Base-by-base conservation (phyloP, 2,797 vertebrate genomes). In the Psittacula echo region DNA sequence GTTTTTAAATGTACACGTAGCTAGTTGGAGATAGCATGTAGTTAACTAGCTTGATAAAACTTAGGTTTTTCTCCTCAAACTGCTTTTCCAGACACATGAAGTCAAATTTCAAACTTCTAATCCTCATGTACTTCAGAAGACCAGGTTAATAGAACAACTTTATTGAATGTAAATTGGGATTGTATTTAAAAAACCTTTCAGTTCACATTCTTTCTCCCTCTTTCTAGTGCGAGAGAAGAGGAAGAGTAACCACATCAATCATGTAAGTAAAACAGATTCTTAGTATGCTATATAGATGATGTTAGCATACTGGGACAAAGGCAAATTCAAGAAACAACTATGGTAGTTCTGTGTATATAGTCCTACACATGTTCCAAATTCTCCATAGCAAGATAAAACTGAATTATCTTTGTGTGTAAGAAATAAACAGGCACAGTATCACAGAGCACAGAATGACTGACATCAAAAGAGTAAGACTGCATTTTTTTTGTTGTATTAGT, bases 221-320 rank as follows among this genome's bases (percentile, higher is more conserved):
- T 89, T 98, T 98, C 86, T 97, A 99, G 99, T 99, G 91, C 98
- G 99, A 98, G 99, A 99, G 98, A 99, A 99, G 97, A 99, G 99
- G 98, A 99, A 99, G 98, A 99, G 99, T 98, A 99, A 99, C 97
- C 99, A 99, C 97, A 99, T 99, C 97, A 99, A 99, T 97, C 99
- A 99, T 75, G 98, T 99, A 98, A 99, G 99, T 98, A 98, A 98
- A 91, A 21, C 1, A 95, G 78, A 73, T 79, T 76, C 39, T 67
- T 60, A 61, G 16, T 27, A 61, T 62, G 19, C 53, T 68, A 0
- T 60, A 11, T 30, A 65, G 62, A 10, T 85, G 50, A 47, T 21
- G 68, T 16, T 32, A 62, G 39, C 13, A 10, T 87, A 45, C 2
- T 84, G 48, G 21, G 22, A 41, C 50, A 65, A 83, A 82, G 65